Base-by-base conservation (phyloP, 1,140 invertebrate species). In the Halesus radiatus region DNA sequence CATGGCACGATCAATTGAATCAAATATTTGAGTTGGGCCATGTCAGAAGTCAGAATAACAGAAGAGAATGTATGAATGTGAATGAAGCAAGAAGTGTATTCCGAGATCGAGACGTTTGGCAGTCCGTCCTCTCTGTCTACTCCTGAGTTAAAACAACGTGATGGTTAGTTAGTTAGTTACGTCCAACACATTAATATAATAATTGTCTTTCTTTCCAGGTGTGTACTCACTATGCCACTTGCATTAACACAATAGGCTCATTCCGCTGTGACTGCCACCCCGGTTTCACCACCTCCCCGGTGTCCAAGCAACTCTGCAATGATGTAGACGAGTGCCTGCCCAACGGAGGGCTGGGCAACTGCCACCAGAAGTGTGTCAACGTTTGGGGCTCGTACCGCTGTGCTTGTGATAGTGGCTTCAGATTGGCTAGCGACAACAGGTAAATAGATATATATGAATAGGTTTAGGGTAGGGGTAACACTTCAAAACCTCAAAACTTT, bases 301-400 rank as follows among this genome's bases (percentile, higher is more conserved):
- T 32, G 18, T 80, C 80, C 26, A 54, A 80, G 26, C 84, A 64
- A 73, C 88, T 87, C 16, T 94, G 93, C 81, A 88, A 91, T 26
- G 94, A 95, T 81, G 86, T 94, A 0, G 91, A 95, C 84, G 94
- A 95, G 85, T 95, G 94, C 79, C 72, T 86, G 8, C 88, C 90
- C 74, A 81, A 83, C 45, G 68, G 58, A 0, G 90, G 88, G 1
- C 88, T 91, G 0, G 92, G 91, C 1, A 85, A 95, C 0, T 98
- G 97, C 84, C 92, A 97, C 82, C 96, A 98, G 58, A 92, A 90
- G n/a, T 98, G 96, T 83, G 89, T 94, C 45, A 97, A 98, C 85
- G 91, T 93, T 0, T 96, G 94, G 94, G 96, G 96, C 0, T 91
- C 93, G 3, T 96, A 95, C 87, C 89, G 93, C 68, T 98, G 96